These are phyloP conservation scores for Rattus rattus DNA, from an alignment of 2,113 vertebrate genomes.

Conservation along the genomic window DNA sequence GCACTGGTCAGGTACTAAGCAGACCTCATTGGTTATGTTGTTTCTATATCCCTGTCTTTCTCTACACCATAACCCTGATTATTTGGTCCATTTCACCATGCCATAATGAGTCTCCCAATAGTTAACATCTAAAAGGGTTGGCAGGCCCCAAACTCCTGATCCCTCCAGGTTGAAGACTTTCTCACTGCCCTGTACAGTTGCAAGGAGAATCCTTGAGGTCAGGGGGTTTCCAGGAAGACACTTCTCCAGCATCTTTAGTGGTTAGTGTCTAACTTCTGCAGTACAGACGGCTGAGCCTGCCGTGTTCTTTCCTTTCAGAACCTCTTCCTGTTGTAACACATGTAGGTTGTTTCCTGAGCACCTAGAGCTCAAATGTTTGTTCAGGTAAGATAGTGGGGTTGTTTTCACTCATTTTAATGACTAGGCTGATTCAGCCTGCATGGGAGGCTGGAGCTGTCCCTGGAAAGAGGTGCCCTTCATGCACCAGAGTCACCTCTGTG, in stretches of 20 bases:
- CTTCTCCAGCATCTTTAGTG: neutral
- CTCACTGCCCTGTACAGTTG: rapidly evolving
- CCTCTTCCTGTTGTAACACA: rapidly evolving
- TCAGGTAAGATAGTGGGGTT: neutral
- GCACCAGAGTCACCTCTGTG: neutral
- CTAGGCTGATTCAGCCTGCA: neutral
- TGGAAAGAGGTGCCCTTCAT: rapidly evolving
- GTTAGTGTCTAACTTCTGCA: neutral
- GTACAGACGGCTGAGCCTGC: neutral
- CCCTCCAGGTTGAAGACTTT: too few species aligned
- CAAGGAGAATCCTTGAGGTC: too few species aligned
- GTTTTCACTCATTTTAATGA: neutral
- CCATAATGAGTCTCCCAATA: neutral
- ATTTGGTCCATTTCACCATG: neutral
- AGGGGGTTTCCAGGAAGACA: neutral
- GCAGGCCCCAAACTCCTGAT: neutral
- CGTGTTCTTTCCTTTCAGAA: neutral
- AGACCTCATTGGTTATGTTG: rapidly evolving
- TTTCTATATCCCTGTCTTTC: too few species aligned
- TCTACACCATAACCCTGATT: neutral
- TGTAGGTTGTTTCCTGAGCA: neutral
- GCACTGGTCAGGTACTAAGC: neutral
- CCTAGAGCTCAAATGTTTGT: neutral
- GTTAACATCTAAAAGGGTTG: neutral
- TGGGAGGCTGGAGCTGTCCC: neutral